phyloP scores from a whole-genome alignment of 2,888 invertebrate species.

The Lobophora halterata region DNA sequence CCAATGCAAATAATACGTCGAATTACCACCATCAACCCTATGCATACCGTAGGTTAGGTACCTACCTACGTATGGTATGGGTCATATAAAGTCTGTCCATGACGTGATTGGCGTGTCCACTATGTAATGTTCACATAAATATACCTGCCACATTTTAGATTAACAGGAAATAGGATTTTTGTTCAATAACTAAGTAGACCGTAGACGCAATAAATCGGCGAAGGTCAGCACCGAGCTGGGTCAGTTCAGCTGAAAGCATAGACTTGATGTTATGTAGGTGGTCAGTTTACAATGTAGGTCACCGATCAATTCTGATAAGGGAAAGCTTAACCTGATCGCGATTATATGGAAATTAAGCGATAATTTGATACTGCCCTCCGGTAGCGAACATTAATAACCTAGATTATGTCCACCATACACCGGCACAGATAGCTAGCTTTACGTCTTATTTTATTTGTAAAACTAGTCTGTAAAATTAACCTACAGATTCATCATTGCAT shows the following conservation, averaged over 20 bases:
- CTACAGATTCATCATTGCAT: no score
- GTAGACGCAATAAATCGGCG: constrained; percentile 36
- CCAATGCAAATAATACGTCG: no score
- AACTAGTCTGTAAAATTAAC: no score
- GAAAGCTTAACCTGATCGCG: constrained; percentile 55
- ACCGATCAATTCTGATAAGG: constrained; percentile 70
- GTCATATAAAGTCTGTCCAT: no score
- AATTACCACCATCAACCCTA: no score
- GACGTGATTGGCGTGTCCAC: neutral
- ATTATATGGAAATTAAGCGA: constrained; percentile 70
- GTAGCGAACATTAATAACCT: constrained; percentile 10
- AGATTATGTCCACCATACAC: constrained; percentile 4
- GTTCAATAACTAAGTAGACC: constrained; percentile 22
- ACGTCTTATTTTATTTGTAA: no score
- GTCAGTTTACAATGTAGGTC: constrained; percentile 59
- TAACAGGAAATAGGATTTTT: constrained; percentile 39
- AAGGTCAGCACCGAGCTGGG: constrained; percentile 43
- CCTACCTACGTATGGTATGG: no score
- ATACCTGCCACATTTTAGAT: constrained; percentile 28
- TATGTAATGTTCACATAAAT: constrained; percentile 16
- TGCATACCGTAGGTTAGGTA: no score
- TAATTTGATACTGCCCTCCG: constrained; percentile 32
- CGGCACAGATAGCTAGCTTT: no score
- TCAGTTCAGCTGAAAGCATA: constrained; percentile 26
- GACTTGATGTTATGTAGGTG: constrained; percentile 25